Evolutionary conservation across 2,888 invertebrate species (phyloP), one percentile per base, ranked within the genome.

Genomic region (Drosophila quinaria): DNA sequence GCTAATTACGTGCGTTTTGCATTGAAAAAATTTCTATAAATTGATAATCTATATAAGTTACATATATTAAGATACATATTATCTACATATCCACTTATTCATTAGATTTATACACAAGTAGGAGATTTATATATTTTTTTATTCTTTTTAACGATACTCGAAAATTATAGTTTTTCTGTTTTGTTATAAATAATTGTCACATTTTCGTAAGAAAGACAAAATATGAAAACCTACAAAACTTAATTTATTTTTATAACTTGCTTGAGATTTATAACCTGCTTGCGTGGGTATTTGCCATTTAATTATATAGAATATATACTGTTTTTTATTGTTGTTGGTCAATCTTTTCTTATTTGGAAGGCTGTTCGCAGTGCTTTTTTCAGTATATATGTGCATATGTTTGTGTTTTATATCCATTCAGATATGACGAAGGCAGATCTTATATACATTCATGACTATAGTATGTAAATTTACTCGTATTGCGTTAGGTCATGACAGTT

Each of bases 401-500:
- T 10, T 31, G 15, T 31, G 11, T 49, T 31, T 10, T 49, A 0
- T 31, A 22, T 44, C 8, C 3, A 37, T 31, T 10, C 17, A 15
- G 29, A 35, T 31, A 69, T 56, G 35, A n/a, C 55, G 9, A 39
- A 17, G 31, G 11, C 11, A 39, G 15, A 22, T 44, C 42, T 54
- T 66, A 44, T 29, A 61, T 74, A 25, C 17, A 69, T 22, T 22
- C 13, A 13, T 17, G 11, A 9, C n/a, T 35, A 33, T 50, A 35
- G 19, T 31, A 19, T 29, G 25, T 31, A 13, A 22, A 25, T 63
- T 15, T 31, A 55, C 6, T 61, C 39, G 17, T 60, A 60, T 87
- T 81, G 78, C 42, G 78, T 54, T 74, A 87, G 81, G 87, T 81
- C 84, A 78, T 78, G 81, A 63, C 39, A 71, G 49, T 50, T 61